Evolutionary conservation across 2,113 vertebrate genomes (phyloP).

Genomic region (Otolemur garnettii): DNA sequence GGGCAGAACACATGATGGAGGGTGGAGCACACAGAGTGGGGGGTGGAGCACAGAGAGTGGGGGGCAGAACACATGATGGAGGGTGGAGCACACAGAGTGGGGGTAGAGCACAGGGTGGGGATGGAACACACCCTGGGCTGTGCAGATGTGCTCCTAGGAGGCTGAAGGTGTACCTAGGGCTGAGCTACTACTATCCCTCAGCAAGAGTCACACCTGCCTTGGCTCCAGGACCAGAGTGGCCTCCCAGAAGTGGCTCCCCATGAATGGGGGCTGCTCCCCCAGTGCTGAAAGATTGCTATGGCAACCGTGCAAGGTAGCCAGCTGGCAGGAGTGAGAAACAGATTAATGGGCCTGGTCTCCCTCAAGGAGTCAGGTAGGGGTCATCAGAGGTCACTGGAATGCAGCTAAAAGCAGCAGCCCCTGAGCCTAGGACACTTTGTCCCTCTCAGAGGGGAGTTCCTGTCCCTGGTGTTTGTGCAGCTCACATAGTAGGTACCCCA

Average conservation of each 20-base stretch:
- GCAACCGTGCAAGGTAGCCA: slow-evolving; percentile 79
- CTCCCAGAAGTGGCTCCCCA: slow-evolving; percentile 65
- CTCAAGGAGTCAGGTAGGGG: slow-evolving; percentile 23
- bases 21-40: neutral
- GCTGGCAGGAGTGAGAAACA: slow-evolving; percentile 76
- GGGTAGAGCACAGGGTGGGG: neutral
- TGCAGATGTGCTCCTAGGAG: rapidly evolving
- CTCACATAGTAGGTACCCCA: rapidly evolving
- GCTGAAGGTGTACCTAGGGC: neutral
- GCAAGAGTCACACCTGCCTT: neutral
- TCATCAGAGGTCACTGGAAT: neutral
- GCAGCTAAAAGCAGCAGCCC: neutral
- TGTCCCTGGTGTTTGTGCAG: neutral
- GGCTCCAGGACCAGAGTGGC: neutral
- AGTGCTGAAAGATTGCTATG: slow-evolving; percentile 74
- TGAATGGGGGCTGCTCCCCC: slow-evolving; percentile 18
- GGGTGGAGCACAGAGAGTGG: too few species aligned
- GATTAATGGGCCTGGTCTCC: slow-evolving; percentile 64
- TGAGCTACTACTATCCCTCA: rapidly evolving
- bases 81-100: neutral
- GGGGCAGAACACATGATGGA: rapidly evolving
- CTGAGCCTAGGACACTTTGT: neutral
- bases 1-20: too few species aligned
- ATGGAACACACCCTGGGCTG: too few species aligned
- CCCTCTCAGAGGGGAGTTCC: too few species aligned